Conservation (phyloP, 1,140 invertebrate genomes). For the Lucilia cuprina region DNA sequence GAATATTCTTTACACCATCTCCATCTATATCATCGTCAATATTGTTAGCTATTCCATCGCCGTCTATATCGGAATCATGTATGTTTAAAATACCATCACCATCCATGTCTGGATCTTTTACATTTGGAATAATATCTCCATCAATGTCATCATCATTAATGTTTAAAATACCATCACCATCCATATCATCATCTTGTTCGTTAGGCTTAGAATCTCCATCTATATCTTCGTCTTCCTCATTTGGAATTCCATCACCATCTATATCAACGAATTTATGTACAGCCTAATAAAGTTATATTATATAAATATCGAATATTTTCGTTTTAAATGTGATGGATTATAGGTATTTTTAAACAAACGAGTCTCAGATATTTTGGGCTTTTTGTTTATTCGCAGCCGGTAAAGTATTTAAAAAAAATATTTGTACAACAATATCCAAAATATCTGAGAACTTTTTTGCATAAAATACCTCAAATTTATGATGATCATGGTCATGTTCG, state of each 20-base stretch:
- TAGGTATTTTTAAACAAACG: slow-evolving; percentile 47
- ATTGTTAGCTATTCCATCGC: slow-evolving; percentile 33
- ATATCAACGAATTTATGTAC: slow-evolving; percentile 40
- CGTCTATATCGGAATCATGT: slow-evolving; percentile 29
- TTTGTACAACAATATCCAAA: slow-evolving; percentile 59
- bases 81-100: slow-evolving; percentile 23
- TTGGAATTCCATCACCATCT: slow-evolving; percentile 50
- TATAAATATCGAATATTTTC: slow-evolving; percentile 45
- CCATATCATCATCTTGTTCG: slow-evolving; percentile 46
- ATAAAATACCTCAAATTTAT: slow-evolving; percentile 53
- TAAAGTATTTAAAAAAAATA: slow-evolving; percentile 57
- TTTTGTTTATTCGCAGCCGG: slow-evolving; percentile 45
- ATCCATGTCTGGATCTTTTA: slow-evolving; percentile 35
- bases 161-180: slow-evolving; percentile 42
- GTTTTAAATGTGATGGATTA: slow-evolving; percentile 53
- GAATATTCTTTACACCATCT: slow-evolving; percentile 46
- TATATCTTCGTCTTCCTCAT: slow-evolving; percentile 52
- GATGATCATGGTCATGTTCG: slow-evolving; percentile 44
- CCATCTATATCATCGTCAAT: slow-evolving; percentile 55
- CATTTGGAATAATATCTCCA: slow-evolving; percentile 22
- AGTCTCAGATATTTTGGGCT: slow-evolving; percentile 48
- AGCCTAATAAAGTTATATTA: slow-evolving; percentile 48
- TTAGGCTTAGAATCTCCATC: slow-evolving; percentile 48
- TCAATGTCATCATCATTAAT: slow-evolving; percentile 39
- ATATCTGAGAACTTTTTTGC: slow-evolving; percentile 54